phyloP scores from a whole-genome alignment of 2,113 vertebrate species.

The Geococcyx californianus region DNA sequence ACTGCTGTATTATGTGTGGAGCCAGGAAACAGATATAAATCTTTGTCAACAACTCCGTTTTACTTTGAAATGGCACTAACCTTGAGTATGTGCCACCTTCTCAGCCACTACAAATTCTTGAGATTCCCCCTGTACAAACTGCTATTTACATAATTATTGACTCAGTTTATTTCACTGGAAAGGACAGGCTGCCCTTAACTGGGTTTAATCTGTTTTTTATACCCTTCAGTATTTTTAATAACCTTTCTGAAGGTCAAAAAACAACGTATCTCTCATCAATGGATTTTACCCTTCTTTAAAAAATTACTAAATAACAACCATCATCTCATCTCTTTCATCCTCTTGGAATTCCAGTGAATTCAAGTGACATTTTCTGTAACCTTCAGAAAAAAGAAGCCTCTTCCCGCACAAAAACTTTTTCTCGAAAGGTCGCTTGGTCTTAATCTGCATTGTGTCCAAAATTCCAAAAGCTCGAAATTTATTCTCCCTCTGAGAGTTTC shows the following conservation, averaged over 20 bases:
- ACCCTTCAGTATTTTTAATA: not conserved
- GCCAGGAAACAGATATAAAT: not conserved
- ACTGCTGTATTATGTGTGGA: not conserved
- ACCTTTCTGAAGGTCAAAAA: not conserved
- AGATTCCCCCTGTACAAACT: not conserved
- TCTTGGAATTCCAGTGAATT: not conserved
- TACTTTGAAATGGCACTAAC: not conserved
- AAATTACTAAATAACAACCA: not conserved
- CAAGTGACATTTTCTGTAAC: not conserved
- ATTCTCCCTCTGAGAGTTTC: not conserved
- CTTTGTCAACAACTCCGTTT: not conserved
- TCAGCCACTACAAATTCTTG: not conserved
- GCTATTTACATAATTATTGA: not conserved
- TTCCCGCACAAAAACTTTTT: not conserved
- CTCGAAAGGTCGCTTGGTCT: not conserved
- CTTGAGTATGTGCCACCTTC: not conserved
- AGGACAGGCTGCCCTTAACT: not conserved
- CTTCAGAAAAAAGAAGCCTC: not conserved
- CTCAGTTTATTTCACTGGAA: not conserved
- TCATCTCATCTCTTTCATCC: not conserved
- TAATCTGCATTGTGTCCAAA: not conserved
- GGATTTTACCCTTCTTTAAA: not conserved
- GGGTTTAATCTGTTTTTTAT: not conserved
- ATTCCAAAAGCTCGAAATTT: not conserved
- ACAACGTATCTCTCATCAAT: not conserved